Base-by-base conservation (phyloP, 2,888 invertebrate genomes). In the Chrysina gloriosa region DNA sequence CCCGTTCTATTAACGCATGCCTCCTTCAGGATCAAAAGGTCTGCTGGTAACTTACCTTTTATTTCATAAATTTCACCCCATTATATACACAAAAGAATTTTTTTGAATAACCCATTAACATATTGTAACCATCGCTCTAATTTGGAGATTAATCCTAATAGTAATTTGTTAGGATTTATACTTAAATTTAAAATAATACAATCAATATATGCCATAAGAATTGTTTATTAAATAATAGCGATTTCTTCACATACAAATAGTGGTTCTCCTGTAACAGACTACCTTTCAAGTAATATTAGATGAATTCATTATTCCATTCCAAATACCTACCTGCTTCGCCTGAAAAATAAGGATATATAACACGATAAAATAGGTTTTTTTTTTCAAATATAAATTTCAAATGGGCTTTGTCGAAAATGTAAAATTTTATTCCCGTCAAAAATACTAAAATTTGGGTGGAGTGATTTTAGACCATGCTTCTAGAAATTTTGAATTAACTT, bases 291-390 rank as follows among this genome's bases (percentile, higher is more conserved):
- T 16, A 11, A 42, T 25, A 25, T 58, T 58, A 58, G 14, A 58
- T 58, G 42, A 39, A 23, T 23, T 39, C 42, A 39, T 14, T 58
- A 58, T 14, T 3, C 23, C 23, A 58, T 39, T 42, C 21, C 23
- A 39, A 39, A 58, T 58, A 58, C 58, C 58, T 58, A 58, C 58
- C 58, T 58, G 58, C 11, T 7, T 23, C 3, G 27, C 14, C 58
- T 42, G 42, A 25, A 58, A 58, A 39, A 56, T 11, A 56, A 19
- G 27, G 16, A 52, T 52, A 29, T 52, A 14, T 14, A 52, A 52
- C 50, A 52, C 11, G 39, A 2, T 39, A 14, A 4, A 16, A 42
- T 16, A 3, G 19, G n/a, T 42, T 42, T 2, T 16, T 14, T 7
- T 4, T 19, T 42, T 16, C 14, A 42, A 42, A 16, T 42, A 16